Evolutionary conservation across 2,888 invertebrate species (phyloP), one percentile per base, ranked within the genome.

Genomic region (Melinaea menophilus): DNA sequence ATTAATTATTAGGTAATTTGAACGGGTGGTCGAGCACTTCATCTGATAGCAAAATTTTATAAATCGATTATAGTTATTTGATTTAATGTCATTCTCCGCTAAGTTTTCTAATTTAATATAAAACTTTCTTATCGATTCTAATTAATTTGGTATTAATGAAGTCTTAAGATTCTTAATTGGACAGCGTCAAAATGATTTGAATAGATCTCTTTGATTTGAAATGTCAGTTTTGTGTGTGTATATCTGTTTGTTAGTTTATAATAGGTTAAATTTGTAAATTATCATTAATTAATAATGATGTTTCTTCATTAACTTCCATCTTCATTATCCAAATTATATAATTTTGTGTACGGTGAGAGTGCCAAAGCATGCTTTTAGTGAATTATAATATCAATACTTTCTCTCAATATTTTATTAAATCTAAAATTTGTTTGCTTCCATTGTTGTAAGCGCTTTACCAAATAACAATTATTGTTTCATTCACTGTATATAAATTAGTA

Each of bases 221-320:
- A 67, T 61, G 68, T 67, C 73, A 73, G 72, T 74, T 83, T 84
- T 82, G 83, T 85, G 84, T 84, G 85, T 88, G 88, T 88, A 89
- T 86, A 88, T 88, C 86, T 84, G 88, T 88, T 89, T 85, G 79
- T 72, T 86, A 86, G 83, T 74, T 70, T 56, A 56, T 83, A 87
- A 80, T 89, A 88, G 86, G 81, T 81, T 86, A 85, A 86, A 86
- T 86, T 82, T 87, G 86, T 87, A 85, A 86, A 86, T 85, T 79
- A 81, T 60, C 55, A 61, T 56, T 59, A 57, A 61, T 56, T 62
- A 41, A 62, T 66, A 55, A 59, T 59, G 57, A 22, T 22, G 22
- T 22, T 58, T 64, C 54, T 63, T 56, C 51, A 55, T 64, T 75
- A 74, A 72, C 69, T 67, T 66, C 68, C 63, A 66, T 69, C 55